Evolutionary conservation across 1,140 invertebrate species (phyloP).

Genomic region (Diploscapter pachys): DNA sequence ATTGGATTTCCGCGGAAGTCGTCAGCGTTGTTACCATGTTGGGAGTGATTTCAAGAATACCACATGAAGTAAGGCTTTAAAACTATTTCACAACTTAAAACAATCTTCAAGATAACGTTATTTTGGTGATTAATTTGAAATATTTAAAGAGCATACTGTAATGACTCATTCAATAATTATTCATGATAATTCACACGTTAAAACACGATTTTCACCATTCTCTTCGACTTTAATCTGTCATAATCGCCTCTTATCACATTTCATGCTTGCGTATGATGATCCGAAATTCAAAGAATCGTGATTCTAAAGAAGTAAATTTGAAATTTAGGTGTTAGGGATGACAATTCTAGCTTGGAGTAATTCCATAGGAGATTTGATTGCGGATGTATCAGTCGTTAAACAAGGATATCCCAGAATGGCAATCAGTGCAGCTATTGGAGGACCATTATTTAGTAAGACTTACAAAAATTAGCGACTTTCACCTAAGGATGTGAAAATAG

Average conservation of each 20-base stretch:
- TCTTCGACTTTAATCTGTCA: background rate
- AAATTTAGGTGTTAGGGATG: slow-evolving; percentile 67
- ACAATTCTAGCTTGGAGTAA: slow-evolving; percentile 74
- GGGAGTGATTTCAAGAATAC: slow-evolving; percentile 48
- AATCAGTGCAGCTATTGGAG: slow-evolving; percentile 71
- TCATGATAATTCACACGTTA: background rate
- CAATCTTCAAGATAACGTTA: too few species aligned
- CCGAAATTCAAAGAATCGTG: too few species aligned
- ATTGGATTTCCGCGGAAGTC: slow-evolving; percentile 69
- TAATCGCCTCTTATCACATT: too few species aligned
- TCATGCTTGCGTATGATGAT: too few species aligned
- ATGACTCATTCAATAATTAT: too few species aligned
- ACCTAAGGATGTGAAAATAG: background rate
- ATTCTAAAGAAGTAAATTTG: background rate
- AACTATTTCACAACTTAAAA: too few species aligned
- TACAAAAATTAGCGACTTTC: background rate
- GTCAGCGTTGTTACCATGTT: slow-evolving; percentile 66
- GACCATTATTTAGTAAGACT: slow-evolving; percentile 67
- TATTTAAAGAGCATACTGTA: too few species aligned
- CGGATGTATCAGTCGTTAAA: slow-evolving; percentile 68
- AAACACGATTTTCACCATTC: background rate
- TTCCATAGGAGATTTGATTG: slow-evolving; percentile 71
- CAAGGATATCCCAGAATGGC: slow-evolving; percentile 71
- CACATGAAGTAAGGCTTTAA: slow-evolving; percentile 56
- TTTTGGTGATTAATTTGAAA: too few species aligned